Evolutionary conservation across 1,140 invertebrate genomes (phyloP).

Genomic region (Popillia japonica): DNA sequence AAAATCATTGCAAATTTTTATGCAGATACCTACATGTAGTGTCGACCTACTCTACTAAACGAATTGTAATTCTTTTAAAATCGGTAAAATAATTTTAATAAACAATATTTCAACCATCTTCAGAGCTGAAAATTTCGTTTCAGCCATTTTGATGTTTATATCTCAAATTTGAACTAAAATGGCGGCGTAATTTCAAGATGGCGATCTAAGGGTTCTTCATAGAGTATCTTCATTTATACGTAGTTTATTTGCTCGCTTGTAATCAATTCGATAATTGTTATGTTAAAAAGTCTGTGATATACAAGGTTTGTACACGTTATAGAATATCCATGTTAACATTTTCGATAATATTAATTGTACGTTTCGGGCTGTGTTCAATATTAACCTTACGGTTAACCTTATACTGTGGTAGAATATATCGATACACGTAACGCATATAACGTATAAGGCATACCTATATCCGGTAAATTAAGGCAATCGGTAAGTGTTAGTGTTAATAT

Average conservation of each 20-base stretch:
- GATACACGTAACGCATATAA: neutral
- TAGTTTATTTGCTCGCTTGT: neutral
- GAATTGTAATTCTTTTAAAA: no score
- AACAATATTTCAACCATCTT: neutral
- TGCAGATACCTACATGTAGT: no score
- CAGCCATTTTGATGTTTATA: constrained; percentile 20
- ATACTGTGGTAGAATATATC: neutral
- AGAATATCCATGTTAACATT: neutral
- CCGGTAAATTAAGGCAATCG: neutral
- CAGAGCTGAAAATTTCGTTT: constrained; percentile 3
- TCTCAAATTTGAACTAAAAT: constrained; percentile 33
- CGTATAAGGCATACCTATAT: neutral
- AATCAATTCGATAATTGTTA: neutral
- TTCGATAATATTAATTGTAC: constrained; percentile 1
- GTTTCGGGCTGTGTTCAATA: neutral
- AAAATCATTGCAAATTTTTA: no score
- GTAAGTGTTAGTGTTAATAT: neutral
- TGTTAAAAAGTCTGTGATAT: constrained; percentile 3
- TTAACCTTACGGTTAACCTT: constrained; percentile 27
- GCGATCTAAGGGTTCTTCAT: neutral
- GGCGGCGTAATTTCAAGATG: constrained; percentile 25
- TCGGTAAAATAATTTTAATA: neutral
- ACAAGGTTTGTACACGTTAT: neutral
- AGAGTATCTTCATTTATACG: neutral
- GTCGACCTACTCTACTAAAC: no score